Evolutionary conservation across 2,113 vertebrate species (phyloP), one percentile per base, ranked within the genome.

Genomic region (Gavialis gangeticus): DNA sequence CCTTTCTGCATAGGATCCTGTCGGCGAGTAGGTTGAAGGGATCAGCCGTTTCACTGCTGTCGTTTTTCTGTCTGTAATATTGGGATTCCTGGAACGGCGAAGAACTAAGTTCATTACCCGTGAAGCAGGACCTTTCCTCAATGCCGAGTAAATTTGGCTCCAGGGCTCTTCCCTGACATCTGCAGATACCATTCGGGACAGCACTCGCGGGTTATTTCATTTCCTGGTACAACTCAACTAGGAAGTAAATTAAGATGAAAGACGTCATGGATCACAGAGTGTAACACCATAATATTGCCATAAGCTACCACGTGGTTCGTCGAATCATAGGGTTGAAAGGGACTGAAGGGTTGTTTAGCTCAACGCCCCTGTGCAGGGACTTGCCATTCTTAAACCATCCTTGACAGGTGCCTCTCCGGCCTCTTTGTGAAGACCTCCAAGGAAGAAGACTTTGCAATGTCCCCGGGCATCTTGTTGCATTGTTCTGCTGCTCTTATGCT

Each of bases 1-100:
- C 37, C 76, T 75, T 82, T 10, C 54, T 12, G 63, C 60, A 94
- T 55, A 91, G 17, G 4, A n/a, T 7, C 13, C 87, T 81, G 54
- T 79, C 79, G 54, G 2, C 0, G 0, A 71, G 75, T 46, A 73
- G 34, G 19, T 46, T 13, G 5, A 30, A 73, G 34, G 11, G 19
- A 13, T 37, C 10, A 24, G 21, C 6, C 34, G 19, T 12, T 46
- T 73, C 22, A 37, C 5, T 2, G 21, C 30, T 12, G 14, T 73
- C 34, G 14, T 46, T 73, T 24, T 46, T 46, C 34, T 37, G 21
- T 24, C 12, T 24, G 34, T 22, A 62, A 62, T 62, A 24, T 24
- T 46, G 12, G 69, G 30, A 24, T 7, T 34, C 34, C 34, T 24
- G 30, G 46, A 46, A 73, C 12, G 2, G 21, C 8, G 30, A 37